Evolutionary conservation across 92 coral and sea anemone species (phyloP).

Genomic region (Ricordea florida): DNA sequence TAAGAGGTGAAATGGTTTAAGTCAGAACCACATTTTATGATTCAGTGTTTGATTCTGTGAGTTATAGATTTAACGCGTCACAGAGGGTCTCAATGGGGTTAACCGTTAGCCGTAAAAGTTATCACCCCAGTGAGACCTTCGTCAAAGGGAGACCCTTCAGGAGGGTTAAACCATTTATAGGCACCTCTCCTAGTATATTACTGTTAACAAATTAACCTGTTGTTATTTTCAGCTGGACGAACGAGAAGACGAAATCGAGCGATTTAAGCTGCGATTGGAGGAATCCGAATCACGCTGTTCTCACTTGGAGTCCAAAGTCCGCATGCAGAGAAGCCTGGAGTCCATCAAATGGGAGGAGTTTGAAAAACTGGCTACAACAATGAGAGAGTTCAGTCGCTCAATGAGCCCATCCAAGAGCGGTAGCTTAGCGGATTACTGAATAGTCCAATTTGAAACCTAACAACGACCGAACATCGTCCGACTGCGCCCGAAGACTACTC

Average conservation of each 20-base stretch:
- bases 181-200: not conserved
- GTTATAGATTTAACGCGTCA: too few relatives aligned
- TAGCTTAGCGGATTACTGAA: slow-evolving; percentile 11
- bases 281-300: slow-evolving; percentile 86
- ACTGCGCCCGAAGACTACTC: too few relatives aligned
- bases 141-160: not conserved
- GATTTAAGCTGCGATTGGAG: slow-evolving; percentile 70
- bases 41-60: too few relatives aligned
- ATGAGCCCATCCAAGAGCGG: slow-evolving; percentile 83
- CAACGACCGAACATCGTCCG: too few relatives aligned
- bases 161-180: not conserved
- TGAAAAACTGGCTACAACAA: slow-evolving; percentile 92
- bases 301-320: slow-evolving; percentile 91
- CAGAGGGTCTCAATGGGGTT: too few relatives aligned
- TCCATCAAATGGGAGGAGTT: slow-evolving; percentile 99
- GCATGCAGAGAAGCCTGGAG: slow-evolving; percentile 91
- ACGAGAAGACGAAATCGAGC: slow-evolving; percentile 79
- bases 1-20: too few relatives aligned
- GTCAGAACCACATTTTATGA: too few relatives aligned
- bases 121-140: too few relatives aligned
- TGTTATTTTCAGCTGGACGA: slow-evolving; percentile 82
- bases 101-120: too few relatives aligned
- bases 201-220: not conserved
- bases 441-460: not conserved
- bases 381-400: slow-evolving; percentile 90